phyloP scores from a whole-genome alignment of 2,888 invertebrate genomes.

The Platypus cylindrus region DNA sequence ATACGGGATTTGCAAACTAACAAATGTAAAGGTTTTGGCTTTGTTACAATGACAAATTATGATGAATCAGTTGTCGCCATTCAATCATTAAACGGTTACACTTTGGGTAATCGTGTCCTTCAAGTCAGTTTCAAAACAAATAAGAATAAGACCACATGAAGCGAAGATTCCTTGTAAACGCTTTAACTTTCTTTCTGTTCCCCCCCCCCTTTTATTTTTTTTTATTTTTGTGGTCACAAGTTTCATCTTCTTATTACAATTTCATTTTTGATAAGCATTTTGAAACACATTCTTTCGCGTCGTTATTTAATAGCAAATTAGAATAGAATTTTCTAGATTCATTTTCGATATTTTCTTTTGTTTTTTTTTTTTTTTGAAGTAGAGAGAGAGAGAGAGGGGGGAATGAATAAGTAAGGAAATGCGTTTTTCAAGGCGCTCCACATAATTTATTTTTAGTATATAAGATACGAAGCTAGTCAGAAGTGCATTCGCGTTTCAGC shows the following conservation, averaged over 20 bases:
- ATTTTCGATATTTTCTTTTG: no score
- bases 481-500: constrained; percentile 36
- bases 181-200: constrained; percentile 22
- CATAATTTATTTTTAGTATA: constrained; percentile 30
- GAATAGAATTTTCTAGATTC: no score
- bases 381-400: no score
- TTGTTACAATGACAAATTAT: constrained; percentile 97
- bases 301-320: no score
- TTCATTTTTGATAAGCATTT: no score
- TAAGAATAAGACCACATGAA: constrained; percentile 62
- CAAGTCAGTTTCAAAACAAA: constrained; percentile 97
- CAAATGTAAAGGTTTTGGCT: constrained; percentile 97
- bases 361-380: no score
- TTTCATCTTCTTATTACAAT: no score
- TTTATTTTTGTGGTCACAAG: no score
- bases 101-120: constrained; percentile 85
- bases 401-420: no score
- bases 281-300: no score
- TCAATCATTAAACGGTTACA: constrained; percentile 91
- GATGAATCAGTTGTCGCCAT: constrained; percentile 95
- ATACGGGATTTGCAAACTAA: constrained; percentile 47
- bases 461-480: constrained; percentile 38
- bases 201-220: no score
- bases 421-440: no score
- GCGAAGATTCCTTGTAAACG: constrained; percentile 26